Evolutionary conservation across 1,140 invertebrate species (phyloP), one percentile per base, ranked within the genome.

Genomic region (Philopotamus ludificatus): DNA sequence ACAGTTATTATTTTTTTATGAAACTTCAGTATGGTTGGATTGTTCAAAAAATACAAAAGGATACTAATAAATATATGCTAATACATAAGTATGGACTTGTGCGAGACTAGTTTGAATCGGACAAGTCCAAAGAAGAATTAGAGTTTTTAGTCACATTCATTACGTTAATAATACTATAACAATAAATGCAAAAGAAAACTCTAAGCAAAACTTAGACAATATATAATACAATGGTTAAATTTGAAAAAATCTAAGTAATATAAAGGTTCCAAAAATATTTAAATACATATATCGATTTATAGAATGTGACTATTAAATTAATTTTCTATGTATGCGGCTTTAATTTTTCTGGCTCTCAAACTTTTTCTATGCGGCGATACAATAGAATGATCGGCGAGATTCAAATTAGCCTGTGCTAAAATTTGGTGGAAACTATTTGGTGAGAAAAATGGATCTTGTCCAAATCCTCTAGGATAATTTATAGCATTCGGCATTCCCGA

Each of bases 371-470:
- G 57, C 3, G 70, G 71, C 21, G 65, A 66, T 25, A 67, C 41
- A 26, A 70, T 54, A 39, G 58, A 28, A 3, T 20, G 45, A 10
- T 59, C 42, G n/a, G 16, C 22, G 16, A 34, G 63, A 44, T 66
- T 53, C 8, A 68, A 47, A 59, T 63, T 66, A 0, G 67, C 63
- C 42, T 69, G 66, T 10, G 67, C 49, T 34, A 69, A 54, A 22
- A 69, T 26, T 67, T 69, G 63, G 55, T 66, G 63, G 51, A 69
- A 69, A 53, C 67, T 68, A 50, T 60, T 65, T 2, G 23, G 23
- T 12, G 45, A 18, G 44, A 23, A 22, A 26, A 68, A 42, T 28
- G 45, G 34, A 22, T 49, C 23, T 26, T 57, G 23, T 20, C 42
- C 49, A 39, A 57, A 58, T 1, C 34, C 60, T 42, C 49, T 64